phyloP scores from a whole-genome alignment of 2,797 vertebrate genomes.

The Notamacropus eugenii region DNA sequence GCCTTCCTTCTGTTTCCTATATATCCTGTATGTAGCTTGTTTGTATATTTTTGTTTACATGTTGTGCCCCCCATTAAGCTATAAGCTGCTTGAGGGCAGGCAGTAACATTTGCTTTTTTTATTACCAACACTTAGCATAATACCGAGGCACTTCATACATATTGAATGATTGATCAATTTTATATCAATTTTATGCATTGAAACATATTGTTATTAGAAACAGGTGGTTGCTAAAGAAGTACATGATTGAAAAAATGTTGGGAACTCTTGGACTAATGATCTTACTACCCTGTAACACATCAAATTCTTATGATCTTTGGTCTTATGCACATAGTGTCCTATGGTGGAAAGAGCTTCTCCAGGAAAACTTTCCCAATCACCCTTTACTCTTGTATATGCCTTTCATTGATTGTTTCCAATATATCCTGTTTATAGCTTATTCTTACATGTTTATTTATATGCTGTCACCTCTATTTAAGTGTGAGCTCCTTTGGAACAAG shows the following conservation, averaged over 20 bases:
- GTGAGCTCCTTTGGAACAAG: background rate
- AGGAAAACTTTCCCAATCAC: background rate
- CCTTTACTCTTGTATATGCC: background rate
- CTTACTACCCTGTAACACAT: background rate
- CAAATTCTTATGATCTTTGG: background rate
- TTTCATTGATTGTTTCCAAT: background rate
- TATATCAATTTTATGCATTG: background rate
- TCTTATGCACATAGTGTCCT: too few relatives aligned
- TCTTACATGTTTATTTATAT: background rate
- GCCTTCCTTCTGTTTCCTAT: too few relatives aligned
- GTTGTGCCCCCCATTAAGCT: too few relatives aligned
- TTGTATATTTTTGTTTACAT: too few relatives aligned
- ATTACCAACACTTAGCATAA: too few relatives aligned
- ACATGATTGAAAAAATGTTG: background rate
- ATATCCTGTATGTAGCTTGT: too few relatives aligned
- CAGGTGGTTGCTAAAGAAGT: background rate
- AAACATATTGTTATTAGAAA: background rate
- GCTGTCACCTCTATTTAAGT: background rate
- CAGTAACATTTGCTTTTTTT: too few relatives aligned
- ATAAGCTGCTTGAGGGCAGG: too few relatives aligned
- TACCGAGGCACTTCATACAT: too few relatives aligned
- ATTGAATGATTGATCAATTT: too few relatives aligned
- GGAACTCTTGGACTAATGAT: background rate
- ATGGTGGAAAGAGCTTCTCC: background rate
- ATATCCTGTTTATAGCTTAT: background rate